phyloP scores from a whole-genome alignment of 2,113 vertebrate genomes.

The Mola mola region DNA sequence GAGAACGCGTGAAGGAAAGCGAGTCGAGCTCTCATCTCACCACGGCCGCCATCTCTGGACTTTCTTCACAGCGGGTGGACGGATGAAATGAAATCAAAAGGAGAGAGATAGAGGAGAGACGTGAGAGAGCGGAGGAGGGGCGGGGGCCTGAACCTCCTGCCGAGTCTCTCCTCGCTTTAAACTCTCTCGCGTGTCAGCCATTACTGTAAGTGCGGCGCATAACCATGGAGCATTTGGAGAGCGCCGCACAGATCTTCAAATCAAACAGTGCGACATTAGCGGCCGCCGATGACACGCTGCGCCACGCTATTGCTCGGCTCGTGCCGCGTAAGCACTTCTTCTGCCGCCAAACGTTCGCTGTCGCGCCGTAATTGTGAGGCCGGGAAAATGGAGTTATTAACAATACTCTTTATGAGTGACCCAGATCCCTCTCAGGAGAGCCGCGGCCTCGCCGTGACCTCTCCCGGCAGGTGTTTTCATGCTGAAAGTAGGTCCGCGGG shows the following conservation, averaged over 20 bases:
- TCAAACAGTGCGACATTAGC: slow-evolving; percentile 60
- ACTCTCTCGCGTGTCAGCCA: slow-evolving; percentile 63
- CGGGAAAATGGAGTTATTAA: slow-evolving; percentile 58
- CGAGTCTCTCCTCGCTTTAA: slow-evolving; percentile 66
- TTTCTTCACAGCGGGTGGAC: slow-evolving; percentile 72
- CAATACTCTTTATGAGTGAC: slow-evolving; percentile 57
- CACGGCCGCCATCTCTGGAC: slow-evolving; percentile 60
- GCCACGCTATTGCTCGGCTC: background rate
- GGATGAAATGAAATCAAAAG: slow-evolving; percentile 76
- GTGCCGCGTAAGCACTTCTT: slow-evolving; percentile 51
- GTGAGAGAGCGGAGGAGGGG: slow-evolving; percentile 25
- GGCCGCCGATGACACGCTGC: slow-evolving; percentile 3
- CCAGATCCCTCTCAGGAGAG: slow-evolving; percentile 57
- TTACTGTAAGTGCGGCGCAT: slow-evolving; percentile 62
- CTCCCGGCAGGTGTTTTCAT: slow-evolving; percentile 60
- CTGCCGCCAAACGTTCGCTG: slow-evolving; percentile 39
- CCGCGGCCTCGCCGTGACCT: slow-evolving; percentile 60
- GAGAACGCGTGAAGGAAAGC: slow-evolving; percentile 29
- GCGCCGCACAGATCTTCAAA: slow-evolving; percentile 59
- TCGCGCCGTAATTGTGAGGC: slow-evolving; percentile 33
- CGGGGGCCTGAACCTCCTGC: slow-evolving; percentile 62
- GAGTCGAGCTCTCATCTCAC: slow-evolving; percentile 68
- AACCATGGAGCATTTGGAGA: slow-evolving; percentile 42
- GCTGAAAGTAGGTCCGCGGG: slow-evolving; percentile 10
- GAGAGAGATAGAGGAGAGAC: slow-evolving; percentile 25